A percentile compares a stretch with the other conserved stretches of the same genome.
These are phyloP conservation scores for Phlogophora meticulosa DNA, from an alignment of 2,888 invertebrate genomes.

Conservation along the genomic window DNA sequence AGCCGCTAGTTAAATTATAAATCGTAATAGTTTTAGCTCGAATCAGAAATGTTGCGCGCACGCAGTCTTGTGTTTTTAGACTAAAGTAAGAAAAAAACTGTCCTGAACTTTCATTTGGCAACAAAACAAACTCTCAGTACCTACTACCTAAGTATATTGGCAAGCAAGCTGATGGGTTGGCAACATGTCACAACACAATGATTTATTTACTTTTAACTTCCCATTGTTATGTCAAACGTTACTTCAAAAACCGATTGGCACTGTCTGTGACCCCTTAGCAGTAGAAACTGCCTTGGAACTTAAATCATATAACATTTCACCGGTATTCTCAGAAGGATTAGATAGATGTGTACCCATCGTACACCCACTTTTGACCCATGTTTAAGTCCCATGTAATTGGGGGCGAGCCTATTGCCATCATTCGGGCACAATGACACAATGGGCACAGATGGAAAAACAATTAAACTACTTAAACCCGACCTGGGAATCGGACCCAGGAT, in stretches of 20 bases:
- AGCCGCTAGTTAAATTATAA: background rate
- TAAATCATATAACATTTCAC: too few relatives aligned
- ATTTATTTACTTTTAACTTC: constrained; percentile 40
- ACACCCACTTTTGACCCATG: too few relatives aligned
- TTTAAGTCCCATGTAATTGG: too few relatives aligned
- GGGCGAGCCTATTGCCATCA: too few relatives aligned
- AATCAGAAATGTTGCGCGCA: background rate
- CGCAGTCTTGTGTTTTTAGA: background rate
- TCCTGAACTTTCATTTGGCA: background rate
- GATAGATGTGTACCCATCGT: too few relatives aligned
- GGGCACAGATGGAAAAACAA: too few relatives aligned
- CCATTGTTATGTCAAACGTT: constrained; percentile 35
- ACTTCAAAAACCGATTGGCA: constrained; percentile 20
- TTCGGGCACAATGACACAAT: too few relatives aligned
- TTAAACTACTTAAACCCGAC: too few relatives aligned
- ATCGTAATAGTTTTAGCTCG: background rate
- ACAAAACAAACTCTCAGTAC: background rate
- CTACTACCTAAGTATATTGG: background rate
- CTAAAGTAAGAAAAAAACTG: background rate
- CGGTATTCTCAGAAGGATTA: too few relatives aligned
- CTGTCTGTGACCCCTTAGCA: constrained; percentile 7
- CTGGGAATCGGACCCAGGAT: too few relatives aligned
- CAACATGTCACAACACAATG: constrained; percentile 30
- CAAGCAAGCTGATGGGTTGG: constrained; percentile 16
- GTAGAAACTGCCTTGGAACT: constrained; percentile 15